Conservation (phyloP, 2,797 vertebrate species). For the Lepilemur septentrionalis region DNA sequence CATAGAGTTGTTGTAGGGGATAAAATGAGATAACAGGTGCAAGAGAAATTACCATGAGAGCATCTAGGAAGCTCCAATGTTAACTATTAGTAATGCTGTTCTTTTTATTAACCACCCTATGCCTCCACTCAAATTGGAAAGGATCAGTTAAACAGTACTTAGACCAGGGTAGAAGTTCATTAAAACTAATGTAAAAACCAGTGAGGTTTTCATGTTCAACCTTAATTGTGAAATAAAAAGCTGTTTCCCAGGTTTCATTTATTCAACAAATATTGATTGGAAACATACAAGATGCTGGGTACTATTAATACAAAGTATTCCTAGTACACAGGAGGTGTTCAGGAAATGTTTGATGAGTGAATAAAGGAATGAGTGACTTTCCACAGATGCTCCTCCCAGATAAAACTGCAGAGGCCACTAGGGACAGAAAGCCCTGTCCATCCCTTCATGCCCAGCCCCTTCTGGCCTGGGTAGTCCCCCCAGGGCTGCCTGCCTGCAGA, state of each 20-base stretch:
- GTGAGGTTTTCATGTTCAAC: not conserved
- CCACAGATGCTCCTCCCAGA: not conserved
- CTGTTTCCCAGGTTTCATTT: not conserved
- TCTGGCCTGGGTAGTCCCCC: not conserved
- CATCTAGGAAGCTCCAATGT: not conserved
- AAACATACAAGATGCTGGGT: not conserved
- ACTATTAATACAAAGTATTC: not conserved
- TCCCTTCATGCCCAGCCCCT: not conserved
- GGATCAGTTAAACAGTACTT: not conserved
- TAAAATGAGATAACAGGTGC: not conserved
- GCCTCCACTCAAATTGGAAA: not conserved
- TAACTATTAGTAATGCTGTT: not conserved
- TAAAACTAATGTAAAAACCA: not conserved
- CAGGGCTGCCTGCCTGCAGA: not conserved
- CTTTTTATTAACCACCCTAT: not conserved
- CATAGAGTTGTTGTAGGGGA: not conserved
- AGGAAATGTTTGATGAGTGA: not conserved
- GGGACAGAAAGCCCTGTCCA: not conserved
- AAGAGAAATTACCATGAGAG: not conserved
- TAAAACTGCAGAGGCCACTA: not conserved
- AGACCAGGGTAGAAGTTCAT: not conserved
- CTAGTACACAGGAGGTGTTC: not conserved
- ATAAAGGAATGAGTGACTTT: not conserved
- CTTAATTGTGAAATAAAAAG: not conserved
- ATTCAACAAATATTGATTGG: not conserved